Evolutionary conservation across 2,888 invertebrate genomes (phyloP).

Genomic region (Microctonus aethiopoides): DNA sequence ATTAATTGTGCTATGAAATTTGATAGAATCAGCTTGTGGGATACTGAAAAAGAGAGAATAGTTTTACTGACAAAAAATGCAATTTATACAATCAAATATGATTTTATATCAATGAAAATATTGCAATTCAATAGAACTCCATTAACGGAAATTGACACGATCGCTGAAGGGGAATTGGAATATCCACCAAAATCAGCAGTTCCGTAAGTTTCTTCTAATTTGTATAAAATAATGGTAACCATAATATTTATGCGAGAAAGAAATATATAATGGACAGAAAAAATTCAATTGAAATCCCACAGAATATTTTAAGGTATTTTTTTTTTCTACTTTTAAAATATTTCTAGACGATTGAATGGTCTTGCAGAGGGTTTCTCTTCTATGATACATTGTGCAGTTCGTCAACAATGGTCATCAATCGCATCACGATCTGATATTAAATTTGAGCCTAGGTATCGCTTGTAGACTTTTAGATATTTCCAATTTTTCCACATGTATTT

Average conservation of each 20-base stretch:
- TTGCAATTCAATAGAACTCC: constrained; percentile 78
- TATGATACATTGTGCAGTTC: constrained; percentile 76
- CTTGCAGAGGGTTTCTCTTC: constrained; percentile 78
- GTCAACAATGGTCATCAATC: constrained; percentile 71
- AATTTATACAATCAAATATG: constrained; percentile 82
- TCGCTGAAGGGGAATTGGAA: constrained; percentile 81
- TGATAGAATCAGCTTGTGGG: constrained; percentile 87
- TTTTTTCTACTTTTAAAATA: constrained; percentile 3
- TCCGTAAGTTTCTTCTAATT: constrained; percentile 76
- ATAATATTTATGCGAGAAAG: too few species aligned
- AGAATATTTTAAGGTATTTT: neutral
- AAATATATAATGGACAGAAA: too few species aligned
- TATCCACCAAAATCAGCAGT: constrained; percentile 85
- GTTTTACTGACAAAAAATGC: constrained; percentile 79
- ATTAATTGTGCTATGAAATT: constrained; percentile 13
- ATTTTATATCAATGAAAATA: constrained; percentile 84
- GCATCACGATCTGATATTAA: constrained; percentile 57
- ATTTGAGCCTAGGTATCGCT: constrained; percentile 74
- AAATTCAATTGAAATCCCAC: neutral
- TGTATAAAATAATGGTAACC: neutral
- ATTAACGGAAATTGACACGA: constrained; percentile 76
- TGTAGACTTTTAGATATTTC: constrained; percentile 9
- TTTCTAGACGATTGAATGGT: constrained; percentile 76
- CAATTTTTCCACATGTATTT: neutral
- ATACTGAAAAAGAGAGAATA: constrained; percentile 85